A percentile compares a stretch with the other conserved stretches of the same genome.
Evolutionary conservation across 2,113 vertebrate genomes (phyloP).

Genomic region (Vulpes lagopus): DNA sequence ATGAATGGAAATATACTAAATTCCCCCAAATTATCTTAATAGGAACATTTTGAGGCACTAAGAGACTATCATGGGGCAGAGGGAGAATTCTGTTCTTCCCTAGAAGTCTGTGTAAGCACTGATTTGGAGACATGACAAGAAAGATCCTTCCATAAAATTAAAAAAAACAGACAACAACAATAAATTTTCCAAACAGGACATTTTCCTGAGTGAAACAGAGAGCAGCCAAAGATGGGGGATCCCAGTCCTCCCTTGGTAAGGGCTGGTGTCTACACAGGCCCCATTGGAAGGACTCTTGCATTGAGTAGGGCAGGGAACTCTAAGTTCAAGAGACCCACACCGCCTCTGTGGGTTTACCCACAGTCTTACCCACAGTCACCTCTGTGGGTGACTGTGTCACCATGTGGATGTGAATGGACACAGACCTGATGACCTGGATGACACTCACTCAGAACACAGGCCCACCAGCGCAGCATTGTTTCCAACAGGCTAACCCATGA

Average conservation of each 20-base stretch:
- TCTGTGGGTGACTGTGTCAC: accelerated
- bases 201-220: not conserved
- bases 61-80: not conserved
- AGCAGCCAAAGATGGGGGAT: too few species aligned
- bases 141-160: not conserved
- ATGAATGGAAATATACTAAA: not conserved
- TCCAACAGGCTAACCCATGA: not conserved
- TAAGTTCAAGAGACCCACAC: accelerated
- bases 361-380: accelerated
- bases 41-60: not conserved
- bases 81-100: not conserved
- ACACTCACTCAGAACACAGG: not conserved
- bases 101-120: not conserved
- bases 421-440: accelerated
- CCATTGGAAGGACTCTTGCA: accelerated
- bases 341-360: not conserved
- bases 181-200: not conserved
- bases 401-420: accelerated
- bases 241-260: accelerated
- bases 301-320: not conserved
- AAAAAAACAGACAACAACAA: not conserved
- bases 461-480: accelerated
- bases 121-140: not conserved
- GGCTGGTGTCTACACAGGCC: accelerated
- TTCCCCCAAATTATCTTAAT: not conserved